These are phyloP conservation scores for Heterotilapia buettikoferi DNA, from an alignment of 2,113 vertebrate species.

Conservation along the genomic window DNA sequence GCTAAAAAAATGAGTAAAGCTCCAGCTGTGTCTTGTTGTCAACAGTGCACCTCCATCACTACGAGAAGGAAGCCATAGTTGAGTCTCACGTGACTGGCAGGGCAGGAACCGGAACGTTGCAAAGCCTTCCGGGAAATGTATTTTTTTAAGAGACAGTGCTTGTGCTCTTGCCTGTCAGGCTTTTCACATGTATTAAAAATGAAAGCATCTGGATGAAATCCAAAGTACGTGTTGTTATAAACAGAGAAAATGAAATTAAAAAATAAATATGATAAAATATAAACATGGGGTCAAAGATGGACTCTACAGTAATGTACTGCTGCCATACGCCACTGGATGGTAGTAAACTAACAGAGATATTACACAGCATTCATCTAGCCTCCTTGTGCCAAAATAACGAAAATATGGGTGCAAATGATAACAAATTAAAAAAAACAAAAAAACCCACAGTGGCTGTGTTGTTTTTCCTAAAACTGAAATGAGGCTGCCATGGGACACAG, in stretches of 20 bases:
- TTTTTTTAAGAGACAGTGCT: neutral
- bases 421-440: neutral
- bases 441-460: neutral
- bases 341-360: constrained; percentile 3
- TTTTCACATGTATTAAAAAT: neutral
- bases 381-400: neutral
- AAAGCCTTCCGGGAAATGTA: constrained; percentile 46
- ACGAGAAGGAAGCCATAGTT: constrained; percentile 64
- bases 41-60: constrained; percentile 39
- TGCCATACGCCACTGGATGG: constrained; percentile 39
- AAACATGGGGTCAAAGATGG: neutral
- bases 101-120: neutral
- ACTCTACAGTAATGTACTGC: neutral
- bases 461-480: neutral
- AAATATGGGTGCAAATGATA: neutral
- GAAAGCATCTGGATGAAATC: neutral
- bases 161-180: neutral
- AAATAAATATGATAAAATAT: neutral
- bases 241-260: neutral
- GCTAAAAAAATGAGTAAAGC: neutral
- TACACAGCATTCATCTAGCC: neutral
- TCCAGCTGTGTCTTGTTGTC: constrained; percentile 21
- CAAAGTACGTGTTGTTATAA: neutral
- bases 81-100: constrained; percentile 60
- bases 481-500: neutral